Percentiles rank a stretch among this genome's conserved stretches.
phyloP scores from a whole-genome alignment of 2,113 vertebrate genomes.

The Corythoichthys haematopterus region DNA sequence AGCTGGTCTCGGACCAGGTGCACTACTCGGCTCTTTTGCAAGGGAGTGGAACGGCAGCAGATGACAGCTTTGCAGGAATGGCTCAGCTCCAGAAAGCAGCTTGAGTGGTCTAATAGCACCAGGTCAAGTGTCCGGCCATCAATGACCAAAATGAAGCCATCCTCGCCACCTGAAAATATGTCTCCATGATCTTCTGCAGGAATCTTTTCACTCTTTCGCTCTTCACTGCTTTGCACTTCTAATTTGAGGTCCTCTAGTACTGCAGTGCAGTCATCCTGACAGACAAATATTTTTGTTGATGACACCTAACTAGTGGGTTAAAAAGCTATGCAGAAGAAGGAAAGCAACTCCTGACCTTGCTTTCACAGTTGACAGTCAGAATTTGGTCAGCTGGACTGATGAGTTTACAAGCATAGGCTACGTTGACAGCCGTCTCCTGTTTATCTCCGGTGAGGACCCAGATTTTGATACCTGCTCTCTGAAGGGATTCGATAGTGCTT shows the following conservation, averaged over 20 bases:
- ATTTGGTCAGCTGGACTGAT: constrained; percentile 76
- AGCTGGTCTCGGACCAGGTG: constrained; percentile 77
- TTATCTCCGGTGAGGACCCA: constrained; percentile 98
- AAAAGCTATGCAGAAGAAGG: not conserved
- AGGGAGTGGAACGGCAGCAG: constrained; percentile 86
- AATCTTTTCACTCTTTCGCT: not conserved
- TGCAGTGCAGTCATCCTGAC: constrained; percentile 79
- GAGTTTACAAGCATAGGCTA: constrained; percentile 85
- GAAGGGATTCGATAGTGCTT: constrained; percentile 84
- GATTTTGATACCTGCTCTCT: constrained; percentile 84
- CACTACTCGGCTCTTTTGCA: constrained; percentile 89
- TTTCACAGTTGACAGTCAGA: constrained; percentile 76
- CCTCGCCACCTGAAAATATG: not conserved
- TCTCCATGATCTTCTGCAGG: not conserved
- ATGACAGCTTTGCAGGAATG: constrained; percentile 77
- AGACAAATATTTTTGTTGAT: not conserved
- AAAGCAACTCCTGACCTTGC: constrained; percentile 67
- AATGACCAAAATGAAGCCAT: constrained; percentile 70
- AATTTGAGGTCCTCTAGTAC: constrained; percentile 70
- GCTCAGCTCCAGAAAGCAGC: constrained; percentile 76
- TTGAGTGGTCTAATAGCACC: constrained; percentile 77
- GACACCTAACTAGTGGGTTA: not conserved
- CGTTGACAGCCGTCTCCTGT: constrained; percentile 90
- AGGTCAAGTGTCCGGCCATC: constrained; percentile 77
- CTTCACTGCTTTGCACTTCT: constrained; percentile 51